Base-by-base conservation (phyloP, 2,113 vertebrate species). In the Axis porcinus region DNA sequence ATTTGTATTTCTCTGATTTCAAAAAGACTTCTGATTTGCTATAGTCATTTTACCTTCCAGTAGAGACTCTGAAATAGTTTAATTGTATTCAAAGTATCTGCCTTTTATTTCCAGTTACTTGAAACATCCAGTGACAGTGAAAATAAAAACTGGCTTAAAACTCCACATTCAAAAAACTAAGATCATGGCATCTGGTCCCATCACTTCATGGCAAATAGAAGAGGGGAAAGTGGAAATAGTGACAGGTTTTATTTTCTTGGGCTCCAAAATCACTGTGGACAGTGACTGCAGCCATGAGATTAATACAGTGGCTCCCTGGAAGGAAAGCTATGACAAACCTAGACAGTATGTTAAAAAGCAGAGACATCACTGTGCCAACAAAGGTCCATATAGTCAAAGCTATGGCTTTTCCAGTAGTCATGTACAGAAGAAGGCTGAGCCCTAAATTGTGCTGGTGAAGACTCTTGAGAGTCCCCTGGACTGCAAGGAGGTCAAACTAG, bases 91-190 rank as follows among this genome's bases (percentile, higher is more conserved):
- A 60, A 91, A 98, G 84, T 81, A 78, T 13, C 21, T 47, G 17
- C 54, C 27, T 85, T 97, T 92, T 74, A 88, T 40, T 55, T 82
- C 36, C 76, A 88, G 64, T 90, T 96, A 67, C 36, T 86, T 93
- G 85, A 91, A 78, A 70, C 3, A 86, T 50, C 40, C 47, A 64
- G 23, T 28, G 36, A 55, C 36, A 76, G 70, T 76, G 36, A 7
- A 74, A 76, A 74, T 33, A 70, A 70, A 40, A 70, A 70, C 19
- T 70, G 17, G 17, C 33, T 70, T 70, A 36, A 36, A 36, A 70
- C 64, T 36, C n/a, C 5, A 36, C n/a, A 36, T 36, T 70, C 64
- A n/a, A 70, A 70, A 70, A 70, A 36, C 64, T 21, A 21, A 70
- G n/a, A 70, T 36, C 17, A 36, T 70, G n/a, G n/a, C 64, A 36